phyloP scores from a whole-genome alignment of 2,113 vertebrate genomes.

The Felis chaus region DNA sequence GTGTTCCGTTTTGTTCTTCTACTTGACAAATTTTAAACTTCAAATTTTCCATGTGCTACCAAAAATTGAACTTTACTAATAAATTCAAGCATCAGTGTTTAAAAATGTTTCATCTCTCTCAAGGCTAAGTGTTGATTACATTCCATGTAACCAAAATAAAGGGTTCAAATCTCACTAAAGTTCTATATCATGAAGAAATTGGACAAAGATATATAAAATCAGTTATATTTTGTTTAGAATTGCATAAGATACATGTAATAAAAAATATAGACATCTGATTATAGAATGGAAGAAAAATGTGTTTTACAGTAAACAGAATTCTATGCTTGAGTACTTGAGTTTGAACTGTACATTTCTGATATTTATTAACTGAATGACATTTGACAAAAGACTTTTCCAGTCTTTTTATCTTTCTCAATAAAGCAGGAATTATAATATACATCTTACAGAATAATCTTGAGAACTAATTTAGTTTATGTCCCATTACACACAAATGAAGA shows the following conservation, averaged over 20 bases:
- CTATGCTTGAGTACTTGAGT: not conserved
- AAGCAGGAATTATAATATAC: not conserved
- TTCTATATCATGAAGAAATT: not conserved
- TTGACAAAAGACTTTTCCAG: not conserved
- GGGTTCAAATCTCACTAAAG: not conserved
- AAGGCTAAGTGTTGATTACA: not conserved
- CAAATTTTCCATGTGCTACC: not conserved
- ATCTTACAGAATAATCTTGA: not conserved
- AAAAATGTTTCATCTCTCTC: not conserved
- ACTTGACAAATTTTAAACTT: not conserved
- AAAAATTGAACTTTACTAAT: not conserved
- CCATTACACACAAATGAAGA: not conserved
- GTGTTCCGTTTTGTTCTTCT: not conserved
- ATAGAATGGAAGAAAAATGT: not conserved
- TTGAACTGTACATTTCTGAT: not conserved
- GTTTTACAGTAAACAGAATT: not conserved
- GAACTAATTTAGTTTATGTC: not conserved
- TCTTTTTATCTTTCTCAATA: not conserved
- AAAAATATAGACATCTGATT: not conserved
- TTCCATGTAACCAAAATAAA: not conserved
- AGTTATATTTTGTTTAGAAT: not conserved
- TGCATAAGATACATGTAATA: not conserved
- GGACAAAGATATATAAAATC: not conserved
- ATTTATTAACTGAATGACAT: not conserved
- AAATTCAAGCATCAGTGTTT: not conserved